Conservation (phyloP, 1,140 invertebrate species). For the Neotoxoptera formosana region DNA sequence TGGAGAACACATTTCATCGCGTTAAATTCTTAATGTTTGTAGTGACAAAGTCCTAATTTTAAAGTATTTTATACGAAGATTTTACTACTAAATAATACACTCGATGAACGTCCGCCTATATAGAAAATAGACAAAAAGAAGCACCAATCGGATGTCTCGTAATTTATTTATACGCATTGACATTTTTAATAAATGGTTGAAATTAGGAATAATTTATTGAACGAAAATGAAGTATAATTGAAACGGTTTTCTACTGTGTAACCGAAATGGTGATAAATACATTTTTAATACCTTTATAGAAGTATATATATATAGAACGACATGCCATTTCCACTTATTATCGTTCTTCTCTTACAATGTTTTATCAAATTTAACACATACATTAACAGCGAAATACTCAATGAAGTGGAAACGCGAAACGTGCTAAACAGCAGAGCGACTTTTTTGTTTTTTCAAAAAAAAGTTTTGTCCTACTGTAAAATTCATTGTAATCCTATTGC, state of each 20-base stretch:
- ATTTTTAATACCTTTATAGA: too few relatives aligned
- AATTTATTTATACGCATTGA: too few relatives aligned
- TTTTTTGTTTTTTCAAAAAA: neutral
- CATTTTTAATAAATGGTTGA: too few relatives aligned
- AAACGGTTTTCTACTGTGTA: too few relatives aligned
- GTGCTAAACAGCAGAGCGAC: neutral
- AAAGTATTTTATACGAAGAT: neutral
- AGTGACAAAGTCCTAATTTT: neutral
- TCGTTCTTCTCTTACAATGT: too few relatives aligned
- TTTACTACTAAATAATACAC: neutral
- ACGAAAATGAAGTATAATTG: too few relatives aligned
- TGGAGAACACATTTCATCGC: neutral
- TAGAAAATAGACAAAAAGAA: neutral
- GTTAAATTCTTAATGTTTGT: conserved; percentile 3
- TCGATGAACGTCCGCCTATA: neutral
- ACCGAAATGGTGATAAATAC: too few relatives aligned
- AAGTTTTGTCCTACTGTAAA: neutral
- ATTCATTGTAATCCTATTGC: too few relatives aligned
- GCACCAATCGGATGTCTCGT: too few relatives aligned
- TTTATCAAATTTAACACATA: neutral
- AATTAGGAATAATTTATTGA: too few relatives aligned
- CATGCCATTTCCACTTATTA: too few relatives aligned
- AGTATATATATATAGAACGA: too few relatives aligned
- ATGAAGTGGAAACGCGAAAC: neutral
- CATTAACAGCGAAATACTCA: neutral